Evolutionary conservation across 2,888 invertebrate species (phyloP), one percentile per base, ranked within the genome.

Genomic region (Mesoligia furuncula): DNA sequence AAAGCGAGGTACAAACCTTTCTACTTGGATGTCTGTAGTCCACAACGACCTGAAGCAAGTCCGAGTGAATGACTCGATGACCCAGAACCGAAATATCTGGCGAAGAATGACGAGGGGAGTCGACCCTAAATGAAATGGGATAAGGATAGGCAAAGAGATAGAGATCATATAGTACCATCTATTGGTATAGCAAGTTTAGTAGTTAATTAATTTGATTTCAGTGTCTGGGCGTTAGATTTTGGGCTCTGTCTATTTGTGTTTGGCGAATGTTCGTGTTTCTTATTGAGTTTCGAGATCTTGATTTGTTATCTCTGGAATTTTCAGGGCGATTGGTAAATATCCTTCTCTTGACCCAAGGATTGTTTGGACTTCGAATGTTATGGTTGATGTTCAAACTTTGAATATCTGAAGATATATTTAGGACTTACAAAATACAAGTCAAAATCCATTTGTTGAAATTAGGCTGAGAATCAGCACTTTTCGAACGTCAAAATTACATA

Each of bases 231-330:
- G 83, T 82, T 83, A 59, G 66, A 61, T 73, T 85, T 77, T 27
- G 70, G 42, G 36, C 27, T 54, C 20, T 1, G 67, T 67, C 2
- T 75, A 65, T 82, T 85, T 64, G 64, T 64, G 64, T 72, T 84
- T 73, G 62, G 48, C 39, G 45, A 66, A 71, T 82, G 77, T 77
- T 85, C 77, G 69, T 64, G 84, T 84, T 72, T 71, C 67, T 84
- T 72, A 79, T 79, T 24, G 67, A 62, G 42, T 84, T 81, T 83
- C 27, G 65, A 69, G 45, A 31, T n/a, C 39, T 54, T 59, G 83
- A 80, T 78, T 83, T 65, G 83, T 61, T 70, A 54, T 70, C 65
- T 70, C 17, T 24, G 0, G 42, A 66, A 82, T 36, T 82, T 66
- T 82, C 82, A 66, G 42, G 82, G 66, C 15, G 20, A 51, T 54